These are phyloP conservation scores for Amphiprion ocellaris DNA, from an alignment of 2,113 vertebrate genomes.

Conservation along the genomic window DNA sequence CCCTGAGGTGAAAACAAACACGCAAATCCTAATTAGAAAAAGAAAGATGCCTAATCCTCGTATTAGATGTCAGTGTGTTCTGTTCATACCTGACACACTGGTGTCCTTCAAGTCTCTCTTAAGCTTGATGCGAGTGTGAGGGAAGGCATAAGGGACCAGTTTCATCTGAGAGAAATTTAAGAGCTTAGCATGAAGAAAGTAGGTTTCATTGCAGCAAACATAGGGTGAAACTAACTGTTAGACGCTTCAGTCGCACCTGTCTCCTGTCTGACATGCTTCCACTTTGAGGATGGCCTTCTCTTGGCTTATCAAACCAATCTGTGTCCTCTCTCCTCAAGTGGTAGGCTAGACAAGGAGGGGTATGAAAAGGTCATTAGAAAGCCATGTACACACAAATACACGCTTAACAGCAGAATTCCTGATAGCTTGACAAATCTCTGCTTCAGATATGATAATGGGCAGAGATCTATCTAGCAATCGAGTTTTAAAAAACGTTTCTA, in stretches of 20 bases:
- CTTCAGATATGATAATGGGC: slow-evolving; percentile 15
- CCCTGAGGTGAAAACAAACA: slow-evolving; percentile 79
- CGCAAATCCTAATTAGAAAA: slow-evolving; percentile 8
- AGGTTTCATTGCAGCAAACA: neutral
- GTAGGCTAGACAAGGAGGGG: slow-evolving; percentile 90
- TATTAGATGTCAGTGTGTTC: neutral
- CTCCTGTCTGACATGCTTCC: slow-evolving; percentile 89
- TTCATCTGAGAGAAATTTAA: slow-evolving; percentile 86
- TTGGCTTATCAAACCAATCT: slow-evolving; percentile 99
- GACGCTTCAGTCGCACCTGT: slow-evolving; percentile 85
- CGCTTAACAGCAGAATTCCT: neutral
- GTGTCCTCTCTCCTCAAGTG: slow-evolving; percentile 98
- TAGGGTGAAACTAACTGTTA: neutral
- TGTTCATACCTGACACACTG: slow-evolving; percentile 92
- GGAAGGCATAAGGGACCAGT: slow-evolving; percentile 91
- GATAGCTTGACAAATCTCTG: slow-evolving; percentile 19
- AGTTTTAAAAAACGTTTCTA: slow-evolving; percentile 25
- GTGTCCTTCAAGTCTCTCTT: slow-evolving; percentile 93
- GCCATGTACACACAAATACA: slow-evolving; percentile 4
- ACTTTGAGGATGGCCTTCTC: slow-evolving; percentile 89
- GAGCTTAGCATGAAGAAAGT: neutral
- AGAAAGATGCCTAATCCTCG: neutral
- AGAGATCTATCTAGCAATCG: slow-evolving; percentile 41
- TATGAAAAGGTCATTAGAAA: slow-evolving; percentile 76
- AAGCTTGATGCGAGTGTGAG: slow-evolving; percentile 91